A percentile compares a stretch with the other conserved stretches of the same genome.
phyloP scores from a whole-genome alignment of 2,888 invertebrate genomes.

The Melieria picta region DNA sequence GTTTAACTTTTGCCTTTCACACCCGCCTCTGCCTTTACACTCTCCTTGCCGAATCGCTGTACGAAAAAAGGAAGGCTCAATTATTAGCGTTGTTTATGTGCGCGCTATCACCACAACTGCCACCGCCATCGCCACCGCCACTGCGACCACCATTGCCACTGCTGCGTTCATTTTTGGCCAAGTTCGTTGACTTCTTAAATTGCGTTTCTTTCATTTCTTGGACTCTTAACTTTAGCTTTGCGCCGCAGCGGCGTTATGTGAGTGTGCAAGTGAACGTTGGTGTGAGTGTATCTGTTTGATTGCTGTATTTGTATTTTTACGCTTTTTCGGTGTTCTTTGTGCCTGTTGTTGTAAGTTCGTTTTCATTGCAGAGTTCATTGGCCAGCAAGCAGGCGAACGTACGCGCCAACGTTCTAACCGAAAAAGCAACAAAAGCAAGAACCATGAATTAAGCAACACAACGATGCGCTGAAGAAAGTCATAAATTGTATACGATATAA shows the following conservation, averaged over 20 bases:
- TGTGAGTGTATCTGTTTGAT: slow-evolving; percentile 12
- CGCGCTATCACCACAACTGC: too few species aligned
- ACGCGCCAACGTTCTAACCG: neutral
- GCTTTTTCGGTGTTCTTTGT: slow-evolving; percentile 44
- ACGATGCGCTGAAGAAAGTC: slow-evolving; percentile 18
- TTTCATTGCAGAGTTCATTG: slow-evolving; percentile 63
- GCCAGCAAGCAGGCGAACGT: slow-evolving; percentile 43
- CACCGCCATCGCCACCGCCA: too few species aligned
- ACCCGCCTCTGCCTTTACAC: too few species aligned
- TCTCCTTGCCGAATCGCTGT: too few species aligned
- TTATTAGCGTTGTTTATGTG: too few species aligned
- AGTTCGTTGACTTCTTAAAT: slow-evolving; percentile 61
- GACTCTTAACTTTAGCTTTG: slow-evolving; percentile 36
- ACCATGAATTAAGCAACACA: slow-evolving; percentile 15
- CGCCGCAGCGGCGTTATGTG: slow-evolving; percentile 13
- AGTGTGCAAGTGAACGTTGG: neutral
- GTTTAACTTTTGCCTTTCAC: too few species aligned
- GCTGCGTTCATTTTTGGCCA: slow-evolving; percentile 31
- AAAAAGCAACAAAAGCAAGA: neutral
- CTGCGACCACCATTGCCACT: neutral
- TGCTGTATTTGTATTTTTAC: slow-evolving; percentile 47
- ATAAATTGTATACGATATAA: slow-evolving; percentile 16
- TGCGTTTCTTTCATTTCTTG: slow-evolving; percentile 36
- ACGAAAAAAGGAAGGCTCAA: too few species aligned
- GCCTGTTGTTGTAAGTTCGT: slow-evolving; percentile 55